These are phyloP conservation scores for Pteruthius melanotis DNA, from an alignment of 2,113 vertebrate genomes.

Conservation along the genomic window DNA sequence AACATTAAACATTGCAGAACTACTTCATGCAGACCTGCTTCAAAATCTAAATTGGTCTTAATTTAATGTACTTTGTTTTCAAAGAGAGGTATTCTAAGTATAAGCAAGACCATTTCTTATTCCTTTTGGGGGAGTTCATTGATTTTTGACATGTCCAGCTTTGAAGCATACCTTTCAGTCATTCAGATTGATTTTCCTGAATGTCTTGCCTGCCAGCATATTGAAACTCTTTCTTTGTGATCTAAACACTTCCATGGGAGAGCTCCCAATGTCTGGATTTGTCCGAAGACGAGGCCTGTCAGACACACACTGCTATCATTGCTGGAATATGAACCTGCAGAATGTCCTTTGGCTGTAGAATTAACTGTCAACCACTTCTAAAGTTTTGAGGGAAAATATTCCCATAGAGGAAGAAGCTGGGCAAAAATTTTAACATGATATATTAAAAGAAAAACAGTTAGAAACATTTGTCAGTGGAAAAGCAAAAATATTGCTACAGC, in stretches of 20 bases:
- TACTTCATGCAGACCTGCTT: neutral
- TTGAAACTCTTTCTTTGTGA: neutral
- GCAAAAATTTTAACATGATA: neutral
- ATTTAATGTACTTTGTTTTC: conserved; percentile 10
- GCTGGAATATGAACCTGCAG: neutral
- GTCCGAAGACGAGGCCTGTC: neutral
- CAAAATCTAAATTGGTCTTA: neutral
- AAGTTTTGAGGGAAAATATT: neutral
- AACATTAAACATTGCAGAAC: neutral
- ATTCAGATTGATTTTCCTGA: conserved; percentile 49
- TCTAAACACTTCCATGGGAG: neutral
- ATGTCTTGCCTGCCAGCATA: neutral
- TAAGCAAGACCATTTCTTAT: conserved; percentile 21
- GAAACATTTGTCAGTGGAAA: neutral
- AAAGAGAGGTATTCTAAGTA: neutral
- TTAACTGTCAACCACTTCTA: neutral
- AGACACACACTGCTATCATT: neutral
- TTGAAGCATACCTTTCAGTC: conserved; percentile 55
- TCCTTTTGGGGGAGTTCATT: conserved; percentile 5
- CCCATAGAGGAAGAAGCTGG: neutral
- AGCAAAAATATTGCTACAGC: neutral
- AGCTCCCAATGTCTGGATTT: neutral
- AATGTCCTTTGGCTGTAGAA: neutral
- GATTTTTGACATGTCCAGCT: conserved; percentile 40
- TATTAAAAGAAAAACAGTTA: neutral